Evolutionary conservation across 2,797 vertebrate species (phyloP).

Genomic region (Sciaenops ocellatus): DNA sequence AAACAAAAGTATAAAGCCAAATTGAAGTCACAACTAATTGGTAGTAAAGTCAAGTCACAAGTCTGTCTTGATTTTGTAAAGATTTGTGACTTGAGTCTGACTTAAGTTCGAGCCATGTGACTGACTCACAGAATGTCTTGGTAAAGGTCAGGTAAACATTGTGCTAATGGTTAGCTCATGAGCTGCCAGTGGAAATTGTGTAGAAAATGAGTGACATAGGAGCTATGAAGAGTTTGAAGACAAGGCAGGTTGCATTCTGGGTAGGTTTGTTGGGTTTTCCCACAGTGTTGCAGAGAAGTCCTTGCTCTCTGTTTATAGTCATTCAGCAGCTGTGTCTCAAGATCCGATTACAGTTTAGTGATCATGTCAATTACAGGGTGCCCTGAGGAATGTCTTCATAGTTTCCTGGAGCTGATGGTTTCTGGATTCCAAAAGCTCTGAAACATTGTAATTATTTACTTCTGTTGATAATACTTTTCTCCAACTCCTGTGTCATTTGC

Average conservation of each 20-base stretch:
- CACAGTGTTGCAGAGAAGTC: background rate
- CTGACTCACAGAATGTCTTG: background rate
- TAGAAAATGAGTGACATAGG: background rate
- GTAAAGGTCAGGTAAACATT: background rate
- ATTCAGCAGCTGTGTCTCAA: constrained; percentile 28
- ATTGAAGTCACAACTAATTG: background rate
- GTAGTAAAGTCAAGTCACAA: background rate
- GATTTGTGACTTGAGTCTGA: background rate
- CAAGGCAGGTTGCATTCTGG: background rate
- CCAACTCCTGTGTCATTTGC: background rate
- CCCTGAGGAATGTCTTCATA: constrained; percentile 28
- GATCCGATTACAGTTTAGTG: background rate
- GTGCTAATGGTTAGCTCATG: too few relatives aligned
- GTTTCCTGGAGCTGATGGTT: constrained; percentile 30
- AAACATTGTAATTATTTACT: constrained; percentile 28
- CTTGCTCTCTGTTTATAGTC: constrained; percentile 10
- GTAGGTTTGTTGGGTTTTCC: constrained; percentile 20
- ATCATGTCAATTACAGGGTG: constrained; percentile 44
- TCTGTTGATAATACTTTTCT: background rate
- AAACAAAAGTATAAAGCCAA: background rate
- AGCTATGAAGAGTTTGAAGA: constrained; percentile 4
- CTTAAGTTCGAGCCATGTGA: background rate
- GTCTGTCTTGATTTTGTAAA: background rate
- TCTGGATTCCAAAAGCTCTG: background rate
- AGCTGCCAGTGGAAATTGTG: background rate